phyloP scores from a whole-genome alignment of 2,888 invertebrate species.

The Brachycybe producta region DNA sequence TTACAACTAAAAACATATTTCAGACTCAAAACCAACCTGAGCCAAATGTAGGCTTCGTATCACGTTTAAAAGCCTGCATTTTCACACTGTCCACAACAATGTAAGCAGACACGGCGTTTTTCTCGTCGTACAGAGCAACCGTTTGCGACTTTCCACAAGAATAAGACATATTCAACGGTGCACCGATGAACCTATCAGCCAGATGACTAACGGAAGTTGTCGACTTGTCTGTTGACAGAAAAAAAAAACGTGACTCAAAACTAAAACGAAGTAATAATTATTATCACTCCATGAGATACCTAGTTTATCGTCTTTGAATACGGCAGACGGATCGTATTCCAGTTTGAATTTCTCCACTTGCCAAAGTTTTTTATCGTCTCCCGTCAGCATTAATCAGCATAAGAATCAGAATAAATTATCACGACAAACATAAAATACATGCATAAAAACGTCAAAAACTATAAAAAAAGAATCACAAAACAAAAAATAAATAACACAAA shows the following conservation, averaged over 20 bases:
- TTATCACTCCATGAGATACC: background rate
- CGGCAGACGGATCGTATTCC: background rate
- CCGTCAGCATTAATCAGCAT: no score
- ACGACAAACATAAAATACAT: background rate
- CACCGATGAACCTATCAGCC: background rate
- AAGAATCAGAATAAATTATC: background rate
- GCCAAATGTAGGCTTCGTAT: no score
- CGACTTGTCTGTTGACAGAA: background rate
- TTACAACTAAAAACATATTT: no score
- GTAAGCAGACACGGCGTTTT: background rate
- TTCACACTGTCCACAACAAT: background rate
- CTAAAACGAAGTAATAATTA: background rate
- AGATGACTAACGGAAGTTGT: no score
- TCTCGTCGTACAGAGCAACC: background rate
- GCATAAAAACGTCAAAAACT: background rate
- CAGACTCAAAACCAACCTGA: no score
- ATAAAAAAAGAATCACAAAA: background rate
- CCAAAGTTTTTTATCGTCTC: no score
- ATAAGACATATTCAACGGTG: background rate
- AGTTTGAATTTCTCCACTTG: background rate
- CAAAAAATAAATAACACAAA: background rate
- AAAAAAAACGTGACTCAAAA: background rate
- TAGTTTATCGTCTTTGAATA: constrained; percentile 1
- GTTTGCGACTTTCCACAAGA: background rate
- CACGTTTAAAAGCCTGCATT: background rate